phyloP scores from a whole-genome alignment of 2,113 vertebrate species.

The Microtus ochrogaster region DNA sequence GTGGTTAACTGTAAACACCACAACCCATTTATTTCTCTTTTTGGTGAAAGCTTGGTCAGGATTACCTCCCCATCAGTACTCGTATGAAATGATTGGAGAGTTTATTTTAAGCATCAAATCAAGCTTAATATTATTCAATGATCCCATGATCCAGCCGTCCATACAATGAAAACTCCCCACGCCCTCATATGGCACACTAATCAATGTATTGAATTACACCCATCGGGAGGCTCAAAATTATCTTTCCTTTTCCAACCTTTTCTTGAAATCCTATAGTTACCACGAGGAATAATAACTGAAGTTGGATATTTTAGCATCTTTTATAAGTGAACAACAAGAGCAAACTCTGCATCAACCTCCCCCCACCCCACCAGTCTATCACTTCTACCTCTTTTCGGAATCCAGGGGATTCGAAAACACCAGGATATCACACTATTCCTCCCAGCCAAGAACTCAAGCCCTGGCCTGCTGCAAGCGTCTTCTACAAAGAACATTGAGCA shows the following conservation, averaged over 20 bases:
- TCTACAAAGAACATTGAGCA: not conserved
- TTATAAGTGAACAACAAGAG: not conserved
- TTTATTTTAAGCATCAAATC: not conserved
- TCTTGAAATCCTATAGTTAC: not conserved
- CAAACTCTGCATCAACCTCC: not conserved
- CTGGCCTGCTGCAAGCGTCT: not conserved
- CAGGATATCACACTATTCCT: not conserved
- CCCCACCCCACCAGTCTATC: too few relatives aligned
- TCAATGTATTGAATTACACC: not conserved
- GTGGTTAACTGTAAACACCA: not conserved
- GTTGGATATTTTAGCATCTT: not conserved
- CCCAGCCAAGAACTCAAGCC: not conserved
- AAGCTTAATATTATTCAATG: not conserved
- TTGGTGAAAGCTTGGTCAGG: not conserved
- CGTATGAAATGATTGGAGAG: not conserved
- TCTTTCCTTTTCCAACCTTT: not conserved
- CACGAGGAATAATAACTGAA: not conserved
- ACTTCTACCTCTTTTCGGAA: not conserved
- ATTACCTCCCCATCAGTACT: not conserved
- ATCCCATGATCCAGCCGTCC: not conserved
- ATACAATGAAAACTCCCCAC: not conserved
- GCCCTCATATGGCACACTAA: not conserved
- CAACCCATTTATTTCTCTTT: not conserved
- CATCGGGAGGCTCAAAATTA: not conserved
- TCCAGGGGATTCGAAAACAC: not conserved